Evolutionary conservation across 2,797 vertebrate species (phyloP).

Genomic region (Poecile montanus): DNA sequence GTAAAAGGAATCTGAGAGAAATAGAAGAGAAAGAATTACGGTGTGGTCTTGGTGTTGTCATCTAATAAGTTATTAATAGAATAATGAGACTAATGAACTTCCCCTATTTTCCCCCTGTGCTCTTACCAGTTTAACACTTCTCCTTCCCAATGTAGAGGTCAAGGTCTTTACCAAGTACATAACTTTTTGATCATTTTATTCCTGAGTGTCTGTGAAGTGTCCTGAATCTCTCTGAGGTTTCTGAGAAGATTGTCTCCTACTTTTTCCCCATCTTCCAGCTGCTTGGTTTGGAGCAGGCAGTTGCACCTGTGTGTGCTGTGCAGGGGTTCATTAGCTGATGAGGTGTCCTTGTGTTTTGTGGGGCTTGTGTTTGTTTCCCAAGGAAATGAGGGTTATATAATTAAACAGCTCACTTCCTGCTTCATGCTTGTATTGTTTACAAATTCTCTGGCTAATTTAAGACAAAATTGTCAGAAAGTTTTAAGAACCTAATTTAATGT

Average conservation of each 20-base stretch:
- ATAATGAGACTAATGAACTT: not conserved
- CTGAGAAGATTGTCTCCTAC: not conserved
- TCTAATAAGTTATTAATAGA: not conserved
- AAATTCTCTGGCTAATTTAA: not conserved
- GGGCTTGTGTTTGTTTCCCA: not conserved
- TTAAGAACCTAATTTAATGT: not conserved
- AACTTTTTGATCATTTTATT: not conserved
- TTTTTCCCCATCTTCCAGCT: not conserved
- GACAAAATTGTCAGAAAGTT: not conserved
- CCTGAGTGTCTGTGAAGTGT: not conserved
- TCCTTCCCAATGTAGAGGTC: not conserved
- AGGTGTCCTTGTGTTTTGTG: not conserved
- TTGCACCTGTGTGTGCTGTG: not conserved
- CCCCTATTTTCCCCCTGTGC: not conserved
- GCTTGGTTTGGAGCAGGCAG: not conserved
- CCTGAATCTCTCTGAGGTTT: not conserved
- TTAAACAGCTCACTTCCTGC: not conserved
- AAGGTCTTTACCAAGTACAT: not conserved
- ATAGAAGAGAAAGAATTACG: not conserved
- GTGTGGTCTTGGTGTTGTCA: not conserved
- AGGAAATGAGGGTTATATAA: not conserved
- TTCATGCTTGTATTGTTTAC: not conserved
- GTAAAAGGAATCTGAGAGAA: not conserved
- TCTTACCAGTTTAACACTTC: not conserved
- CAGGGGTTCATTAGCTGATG: not conserved